Conservation (phyloP, 2,888 invertebrate genomes). For the Marasmarcha lunaedactyla region DNA sequence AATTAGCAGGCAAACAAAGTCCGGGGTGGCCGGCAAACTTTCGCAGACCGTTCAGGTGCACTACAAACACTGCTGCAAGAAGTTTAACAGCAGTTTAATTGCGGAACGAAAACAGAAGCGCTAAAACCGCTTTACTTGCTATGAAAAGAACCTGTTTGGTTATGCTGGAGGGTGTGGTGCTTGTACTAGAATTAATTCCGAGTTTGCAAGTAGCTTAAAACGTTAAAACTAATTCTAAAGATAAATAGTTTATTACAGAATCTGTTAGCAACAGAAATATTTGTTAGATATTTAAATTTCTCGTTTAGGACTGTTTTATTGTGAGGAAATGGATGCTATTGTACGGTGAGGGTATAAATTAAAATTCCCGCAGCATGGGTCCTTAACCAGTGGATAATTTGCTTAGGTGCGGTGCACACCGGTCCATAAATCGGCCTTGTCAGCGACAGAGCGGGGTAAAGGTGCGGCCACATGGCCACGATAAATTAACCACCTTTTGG, state of each 20-base stretch:
- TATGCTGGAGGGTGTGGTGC: neutral
- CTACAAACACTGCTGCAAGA: constrained; percentile 64
- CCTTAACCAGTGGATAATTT: constrained; percentile 19
- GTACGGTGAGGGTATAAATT: constrained; percentile 8
- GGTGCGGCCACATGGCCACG: constrained; percentile 43
- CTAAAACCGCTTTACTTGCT: constrained; percentile 57
- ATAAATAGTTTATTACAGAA: no score
- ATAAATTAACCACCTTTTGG: constrained; percentile 28
- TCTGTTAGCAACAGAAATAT: neutral
- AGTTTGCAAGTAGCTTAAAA: constrained; percentile 33
- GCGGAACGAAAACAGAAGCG: constrained; percentile 62
- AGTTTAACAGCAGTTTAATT: constrained; percentile 69
- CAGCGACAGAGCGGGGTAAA: constrained; percentile 42
- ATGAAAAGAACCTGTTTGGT: constrained; percentile 55
- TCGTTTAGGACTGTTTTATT: neutral
- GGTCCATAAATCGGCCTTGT: constrained; percentile 41
- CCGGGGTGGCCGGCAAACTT: constrained; percentile 45
- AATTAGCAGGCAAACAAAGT: constrained; percentile 67
- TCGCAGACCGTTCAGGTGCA: constrained; percentile 60
- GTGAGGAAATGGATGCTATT: neutral
- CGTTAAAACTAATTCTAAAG: neutral
- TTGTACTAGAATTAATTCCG: constrained; percentile 11
- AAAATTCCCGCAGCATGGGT: constrained; percentile 15
- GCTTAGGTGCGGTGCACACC: constrained; percentile 25
- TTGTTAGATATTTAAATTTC: neutral